Evolutionary conservation across 2,888 invertebrate species (phyloP).

Genomic region (Bugulina stolonifera): DNA sequence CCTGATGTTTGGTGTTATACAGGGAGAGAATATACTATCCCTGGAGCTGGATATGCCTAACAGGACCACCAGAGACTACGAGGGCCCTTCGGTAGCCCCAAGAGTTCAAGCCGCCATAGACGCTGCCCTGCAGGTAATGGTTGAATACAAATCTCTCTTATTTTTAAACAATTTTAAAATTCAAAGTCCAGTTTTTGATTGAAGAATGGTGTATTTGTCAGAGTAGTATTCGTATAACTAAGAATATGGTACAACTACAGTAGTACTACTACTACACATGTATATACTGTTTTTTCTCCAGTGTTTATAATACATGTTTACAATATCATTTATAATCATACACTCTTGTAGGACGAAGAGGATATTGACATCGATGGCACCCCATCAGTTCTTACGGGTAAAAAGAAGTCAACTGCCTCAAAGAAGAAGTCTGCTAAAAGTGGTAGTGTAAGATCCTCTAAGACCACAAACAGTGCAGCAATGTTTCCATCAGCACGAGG

Average conservation of each 20-base stretch:
- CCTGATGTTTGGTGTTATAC: slow-evolving; percentile 25
- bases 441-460: neutral
- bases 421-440: neutral
- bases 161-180: too few species aligned
- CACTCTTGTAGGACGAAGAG: slow-evolving; percentile 50
- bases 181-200: too few species aligned
- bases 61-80: slow-evolving; percentile 70
- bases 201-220: too few species aligned
- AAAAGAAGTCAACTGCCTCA: neutral
- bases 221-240: too few species aligned
- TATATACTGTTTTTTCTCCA: too few species aligned
- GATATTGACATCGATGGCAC: slow-evolving; percentile 53
- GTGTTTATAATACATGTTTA: too few species aligned
- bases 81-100: slow-evolving; percentile 66
- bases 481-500: slow-evolving; percentile 20
- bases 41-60: slow-evolving; percentile 71
- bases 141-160: too few species aligned
- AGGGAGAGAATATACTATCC: slow-evolving; percentile 68
- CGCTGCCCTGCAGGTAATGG: slow-evolving; percentile 58
- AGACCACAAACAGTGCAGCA: neutral
- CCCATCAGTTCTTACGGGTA: slow-evolving; percentile 29
- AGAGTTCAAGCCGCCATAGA: slow-evolving; percentile 65
- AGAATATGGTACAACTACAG: too few species aligned
- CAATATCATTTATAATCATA: too few species aligned
- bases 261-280: too few species aligned